Evolutionary conservation across 2,888 invertebrate species (phyloP), one percentile per base, ranked within the genome.

Genomic region (Acrobasis repandana): DNA sequence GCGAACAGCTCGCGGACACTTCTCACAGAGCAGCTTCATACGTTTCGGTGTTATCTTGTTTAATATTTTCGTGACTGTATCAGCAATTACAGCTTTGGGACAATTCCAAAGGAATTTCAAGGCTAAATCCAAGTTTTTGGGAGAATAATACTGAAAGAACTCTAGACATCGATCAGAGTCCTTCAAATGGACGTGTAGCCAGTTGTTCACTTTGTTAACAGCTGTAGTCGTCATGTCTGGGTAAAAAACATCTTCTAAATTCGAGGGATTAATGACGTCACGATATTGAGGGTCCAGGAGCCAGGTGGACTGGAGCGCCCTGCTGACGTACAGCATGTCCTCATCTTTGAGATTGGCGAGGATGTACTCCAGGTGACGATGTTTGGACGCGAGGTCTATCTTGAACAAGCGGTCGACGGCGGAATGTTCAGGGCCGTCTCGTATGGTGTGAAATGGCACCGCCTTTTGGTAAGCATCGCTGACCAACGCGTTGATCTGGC

Each of bases 241-340:
- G 58, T 80, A 88, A 8, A 89, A 65, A 0, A 65, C 62, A 1
- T 67, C 57, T 70, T 89, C 86, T 34, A 90, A 74, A 68, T 83
- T 69, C n/a, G 61, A 61, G 11, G 88, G 83, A 58, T 83, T 82
- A 2, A 89, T 75, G 6, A 87, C 72, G 9, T 80, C 62, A 16
- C 61, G 59, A 59, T 80, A 72, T 43, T 76, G 61, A 15, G 63
- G 36, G n/a, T 82, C 75, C 34, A 83, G 47, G 1, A 90, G 70
- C 88, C 89, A 88, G 15, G 61, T 67, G 34, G 78, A 70, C 67
- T 84, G 85, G 1, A 90, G 67, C 0, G 85, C 84, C 73, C 79
- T 79, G 64, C 80, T 83, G 0, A 89, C 87, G 60, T 79, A 86
- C 0, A 90, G 66, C 82, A 88, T 79, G 60, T 88, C 83, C 18